phyloP scores from a whole-genome alignment of 2,797 vertebrate genomes.

The Chloroceryle inda region DNA sequence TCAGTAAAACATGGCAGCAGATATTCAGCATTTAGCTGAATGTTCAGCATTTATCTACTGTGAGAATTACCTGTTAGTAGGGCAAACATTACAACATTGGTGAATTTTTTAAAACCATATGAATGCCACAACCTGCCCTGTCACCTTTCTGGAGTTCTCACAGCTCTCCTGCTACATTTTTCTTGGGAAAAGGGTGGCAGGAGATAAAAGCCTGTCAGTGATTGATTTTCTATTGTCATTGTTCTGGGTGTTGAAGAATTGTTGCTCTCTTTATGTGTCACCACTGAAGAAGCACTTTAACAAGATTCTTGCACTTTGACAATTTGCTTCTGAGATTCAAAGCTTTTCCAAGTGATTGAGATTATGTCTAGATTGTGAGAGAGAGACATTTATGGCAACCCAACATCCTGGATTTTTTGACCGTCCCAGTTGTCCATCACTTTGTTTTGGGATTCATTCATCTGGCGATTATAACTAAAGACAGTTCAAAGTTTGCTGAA shows the following conservation, averaged over 20 bases:
- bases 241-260: background rate
- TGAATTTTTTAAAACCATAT: background rate
- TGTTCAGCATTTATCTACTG: background rate
- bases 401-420: accelerated
- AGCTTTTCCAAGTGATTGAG: background rate
- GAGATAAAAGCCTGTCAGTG: background rate
- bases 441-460: background rate
- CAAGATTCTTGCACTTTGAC: background rate
- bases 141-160: background rate
- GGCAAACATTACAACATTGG: background rate
- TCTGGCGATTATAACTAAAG: background rate
- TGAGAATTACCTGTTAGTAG: background rate
- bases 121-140: background rate
- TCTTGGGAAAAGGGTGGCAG: background rate
- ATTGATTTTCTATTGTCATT: background rate
- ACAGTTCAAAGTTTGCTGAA: background rate
- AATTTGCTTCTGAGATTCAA: background rate
- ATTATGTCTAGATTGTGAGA: background rate
- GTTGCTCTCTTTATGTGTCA: background rate
- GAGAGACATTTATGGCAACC: background rate
- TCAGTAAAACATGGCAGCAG: background rate
- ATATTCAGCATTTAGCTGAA: background rate
- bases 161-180: background rate
- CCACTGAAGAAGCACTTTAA: background rate
- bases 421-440: background rate